Base-by-base conservation (phyloP, 1,140 invertebrate species). In the Drosophila takahashii region DNA sequence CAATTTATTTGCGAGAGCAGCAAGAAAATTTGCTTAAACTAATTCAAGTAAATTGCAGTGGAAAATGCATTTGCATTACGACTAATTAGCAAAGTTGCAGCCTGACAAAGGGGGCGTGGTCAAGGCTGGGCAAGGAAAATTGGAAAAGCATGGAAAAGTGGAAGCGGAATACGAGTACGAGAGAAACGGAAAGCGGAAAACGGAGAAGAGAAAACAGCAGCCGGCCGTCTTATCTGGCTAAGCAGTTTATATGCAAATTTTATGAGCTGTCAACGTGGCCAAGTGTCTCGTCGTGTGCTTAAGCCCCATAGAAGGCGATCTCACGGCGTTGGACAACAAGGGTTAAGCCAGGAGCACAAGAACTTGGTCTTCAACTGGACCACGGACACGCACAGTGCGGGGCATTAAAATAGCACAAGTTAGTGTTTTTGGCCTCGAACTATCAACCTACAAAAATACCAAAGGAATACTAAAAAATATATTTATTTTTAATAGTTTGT, bases 231-330 rank as follows among this genome's bases (percentile, higher is more conserved):
- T 42, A 54, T 70, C 41, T 34, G 65, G 58, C 51, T 77, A 77
- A 77, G 73, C 51, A 77, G 75, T 77, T 77, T 77, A 77, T 71
- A 77, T 77, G 75, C 75, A 77, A 78, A 77, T 77, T 77, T 77
- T 62, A 77, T 77, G 75, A 77, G 74, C 75, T 77, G 75, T 77
- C 75, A 77, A 77, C 75, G 65, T 77, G 62, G 71, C 64, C 72
- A 56, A 75, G 71, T 74, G 72, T 75, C 56, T 59, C 52, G 67
- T 70, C 67, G 67, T 70, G 48, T 54, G 62, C 66, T 36, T 67
- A 47, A 56, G 66, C 41, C 66, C 34, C 64, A 26, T 65, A 32
- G 52, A 56, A 54, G 41, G 27, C 61, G 50, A 29, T 16, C 42
- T 15, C 39, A 11, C 34, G 27, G 44, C 37, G 37, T 34, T 18